Percentiles rank a stretch among this genome's conserved stretches.
phyloP scores from a whole-genome alignment of 2,888 invertebrate genomes.

The Drosophila testacea region DNA sequence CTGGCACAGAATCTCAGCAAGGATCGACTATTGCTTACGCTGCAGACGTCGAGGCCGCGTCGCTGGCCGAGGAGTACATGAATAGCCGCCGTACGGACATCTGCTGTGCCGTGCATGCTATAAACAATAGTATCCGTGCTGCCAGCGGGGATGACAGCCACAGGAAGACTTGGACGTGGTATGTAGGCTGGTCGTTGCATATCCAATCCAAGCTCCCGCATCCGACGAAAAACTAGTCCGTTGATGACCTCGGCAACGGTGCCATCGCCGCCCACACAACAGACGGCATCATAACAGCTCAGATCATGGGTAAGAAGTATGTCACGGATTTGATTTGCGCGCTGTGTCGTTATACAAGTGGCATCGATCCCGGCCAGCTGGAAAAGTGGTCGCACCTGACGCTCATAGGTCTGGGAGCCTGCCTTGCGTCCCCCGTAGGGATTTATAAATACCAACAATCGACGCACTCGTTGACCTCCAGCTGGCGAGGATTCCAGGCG shows the following conservation, averaged over 20 bases:
- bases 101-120: slow-evolving; percentile 92
- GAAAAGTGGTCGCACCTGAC: slow-evolving; percentile 89
- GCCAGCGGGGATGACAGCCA: slow-evolving; percentile 89
- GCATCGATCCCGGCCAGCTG: slow-evolving; percentile 88
- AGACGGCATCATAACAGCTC: slow-evolving; percentile 89
- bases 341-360: slow-evolving; percentile 89
- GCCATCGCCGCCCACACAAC: slow-evolving; percentile 95
- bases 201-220: slow-evolving; percentile 81
- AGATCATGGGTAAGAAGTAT: slow-evolving; percentile 87
- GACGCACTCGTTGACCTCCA: slow-evolving; percentile 87
- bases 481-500: slow-evolving; percentile 50
- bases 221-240: slow-evolving; percentile 88
- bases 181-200: slow-evolving; percentile 78
- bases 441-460: slow-evolving; percentile 92
- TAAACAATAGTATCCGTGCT: slow-evolving; percentile 93
- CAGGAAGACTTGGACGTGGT: slow-evolving; percentile 85
- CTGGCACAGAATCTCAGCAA: slow-evolving; percentile 90
- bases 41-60: slow-evolving; percentile 91
- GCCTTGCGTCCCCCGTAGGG: slow-evolving; percentile 93
- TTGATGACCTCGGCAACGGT: slow-evolving; percentile 93
- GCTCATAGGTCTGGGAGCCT: slow-evolving; percentile 90
- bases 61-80: slow-evolving; percentile 92
- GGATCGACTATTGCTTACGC: slow-evolving; percentile 88
- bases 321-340: slow-evolving; percentile 92
- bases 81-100: slow-evolving; percentile 92